Conservation (phyloP, 2,888 invertebrate species). For the Autographa pulchrina region DNA sequence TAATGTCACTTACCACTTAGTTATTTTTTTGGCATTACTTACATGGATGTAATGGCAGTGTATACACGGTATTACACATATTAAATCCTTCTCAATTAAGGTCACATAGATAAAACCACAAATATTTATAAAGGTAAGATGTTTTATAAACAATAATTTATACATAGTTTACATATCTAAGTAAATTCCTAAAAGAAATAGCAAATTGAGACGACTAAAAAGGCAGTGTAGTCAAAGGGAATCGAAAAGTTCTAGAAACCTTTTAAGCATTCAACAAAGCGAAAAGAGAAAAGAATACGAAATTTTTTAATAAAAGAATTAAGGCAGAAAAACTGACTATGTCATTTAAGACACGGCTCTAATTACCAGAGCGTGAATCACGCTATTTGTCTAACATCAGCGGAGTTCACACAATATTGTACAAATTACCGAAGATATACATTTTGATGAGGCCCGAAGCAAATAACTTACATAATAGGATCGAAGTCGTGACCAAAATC, state of each 20-base stretch:
- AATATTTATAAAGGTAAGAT: neutral
- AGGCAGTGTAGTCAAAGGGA: neutral
- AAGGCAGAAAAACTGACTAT: conserved; percentile 63
- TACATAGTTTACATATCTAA: too few relatives aligned
- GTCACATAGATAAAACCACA: neutral
- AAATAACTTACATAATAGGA: conserved; percentile 26
- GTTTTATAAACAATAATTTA: too few relatives aligned
- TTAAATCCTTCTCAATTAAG: neutral
- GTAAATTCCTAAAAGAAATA: neutral
- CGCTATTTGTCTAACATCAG: conserved; percentile 61
- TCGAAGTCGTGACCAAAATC: conserved; percentile 20
- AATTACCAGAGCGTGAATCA: conserved; percentile 64
- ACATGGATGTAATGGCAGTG: neutral
- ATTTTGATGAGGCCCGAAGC: conserved; percentile 27
- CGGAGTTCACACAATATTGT: conserved; percentile 53
- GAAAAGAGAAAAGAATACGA: conserved; percentile 29
- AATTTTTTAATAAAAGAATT: conserved; percentile 46
- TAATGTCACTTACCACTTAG: conserved; percentile 31
- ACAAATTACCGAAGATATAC: conserved; percentile 38
- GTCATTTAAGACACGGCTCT: conserved; percentile 60
- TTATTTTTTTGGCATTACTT: conserved; percentile 23
- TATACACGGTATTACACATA: neutral
- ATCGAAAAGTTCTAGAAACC: conserved; percentile 2
- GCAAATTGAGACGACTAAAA: neutral
- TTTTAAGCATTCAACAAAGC: conserved; percentile 9